These are phyloP conservation scores for Isichthys henryi DNA, from an alignment of 2,113 vertebrate genomes.

Conservation along the genomic window DNA sequence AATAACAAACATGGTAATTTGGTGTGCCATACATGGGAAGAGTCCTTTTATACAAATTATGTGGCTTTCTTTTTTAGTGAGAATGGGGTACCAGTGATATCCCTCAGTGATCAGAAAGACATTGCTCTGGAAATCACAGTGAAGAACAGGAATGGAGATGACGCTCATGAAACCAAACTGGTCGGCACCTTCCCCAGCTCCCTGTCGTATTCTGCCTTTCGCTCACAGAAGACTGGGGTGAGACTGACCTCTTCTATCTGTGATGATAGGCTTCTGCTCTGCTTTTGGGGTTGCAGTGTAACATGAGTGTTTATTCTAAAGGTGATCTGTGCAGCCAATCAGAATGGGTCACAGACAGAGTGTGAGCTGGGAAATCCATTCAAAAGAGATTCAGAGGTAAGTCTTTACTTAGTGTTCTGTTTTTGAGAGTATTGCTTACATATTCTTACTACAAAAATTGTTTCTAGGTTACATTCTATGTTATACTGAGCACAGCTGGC, in stretches of 20 bases:
- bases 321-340: slow-evolving; percentile 70
- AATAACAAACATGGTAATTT: not conserved
- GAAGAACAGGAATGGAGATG: slow-evolving; percentile 77
- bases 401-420: slow-evolving; percentile 28
- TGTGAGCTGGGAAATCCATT: slow-evolving; percentile 95
- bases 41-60: not conserved
- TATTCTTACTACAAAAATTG: not conserved
- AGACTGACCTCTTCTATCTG: slow-evolving; percentile 35
- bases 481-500: slow-evolving; percentile 75
- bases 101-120: slow-evolving; percentile 78
- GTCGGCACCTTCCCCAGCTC: slow-evolving; percentile 64
- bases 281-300: not conserved
- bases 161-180: slow-evolving; percentile 80
- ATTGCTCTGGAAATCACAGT: slow-evolving; percentile 83
- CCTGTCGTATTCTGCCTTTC: slow-evolving; percentile 69
- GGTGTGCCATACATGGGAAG: not conserved
- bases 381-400: slow-evolving; percentile 70
- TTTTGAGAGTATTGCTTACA: not conserved
- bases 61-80: slow-evolving; percentile 53
- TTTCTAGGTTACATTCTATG: slow-evolving; percentile 74
- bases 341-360: slow-evolving; percentile 69
- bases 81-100: slow-evolving; percentile 62
- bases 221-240: slow-evolving; percentile 47
- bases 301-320: slow-evolving; percentile 22
- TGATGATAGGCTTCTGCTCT: not conserved